Evolutionary conservation across 2,888 invertebrate genomes (phyloP).

Genomic region (Nebria salina): DNA sequence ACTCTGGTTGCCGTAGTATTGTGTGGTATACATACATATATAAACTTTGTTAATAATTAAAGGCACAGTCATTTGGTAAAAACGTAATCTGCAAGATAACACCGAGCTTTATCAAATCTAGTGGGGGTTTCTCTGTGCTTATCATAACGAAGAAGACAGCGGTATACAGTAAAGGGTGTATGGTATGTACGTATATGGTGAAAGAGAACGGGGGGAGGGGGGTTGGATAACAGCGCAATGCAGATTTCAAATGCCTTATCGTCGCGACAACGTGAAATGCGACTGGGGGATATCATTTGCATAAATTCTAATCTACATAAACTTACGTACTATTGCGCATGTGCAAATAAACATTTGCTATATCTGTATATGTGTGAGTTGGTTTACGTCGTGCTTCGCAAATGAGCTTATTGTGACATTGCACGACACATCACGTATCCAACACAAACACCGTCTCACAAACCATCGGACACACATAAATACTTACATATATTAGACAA

Average conservation of each 20-base stretch:
- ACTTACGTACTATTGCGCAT: slow-evolving; percentile 26
- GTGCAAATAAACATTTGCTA: slow-evolving; percentile 7
- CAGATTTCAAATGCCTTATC: slow-evolving; percentile 33
- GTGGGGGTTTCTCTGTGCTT: neutral
- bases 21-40: neutral
- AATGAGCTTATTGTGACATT: slow-evolving; percentile 40
- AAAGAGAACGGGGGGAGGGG: neutral
- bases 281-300: slow-evolving; percentile 43
- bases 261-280: slow-evolving; percentile 31
- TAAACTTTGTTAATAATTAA: slow-evolving; percentile 44
- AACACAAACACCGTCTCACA: neutral
- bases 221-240: slow-evolving; percentile 18
- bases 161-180: neutral
- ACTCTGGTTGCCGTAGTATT: too few species aligned
- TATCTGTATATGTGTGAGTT: slow-evolving; percentile 23
- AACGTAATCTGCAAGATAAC: slow-evolving; percentile 42
- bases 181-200: neutral
- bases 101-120: slow-evolving; percentile 40
- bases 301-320: slow-evolving; percentile 46
- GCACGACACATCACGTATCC: slow-evolving; percentile 22
- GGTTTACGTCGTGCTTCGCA: slow-evolving; percentile 8
- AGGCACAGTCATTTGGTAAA: slow-evolving; percentile 43
- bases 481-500: neutral
- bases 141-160: neutral
- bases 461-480: neutral